Conservation (phyloP, 2,888 invertebrate species). For the Drosophila nr. medialis region DNA sequence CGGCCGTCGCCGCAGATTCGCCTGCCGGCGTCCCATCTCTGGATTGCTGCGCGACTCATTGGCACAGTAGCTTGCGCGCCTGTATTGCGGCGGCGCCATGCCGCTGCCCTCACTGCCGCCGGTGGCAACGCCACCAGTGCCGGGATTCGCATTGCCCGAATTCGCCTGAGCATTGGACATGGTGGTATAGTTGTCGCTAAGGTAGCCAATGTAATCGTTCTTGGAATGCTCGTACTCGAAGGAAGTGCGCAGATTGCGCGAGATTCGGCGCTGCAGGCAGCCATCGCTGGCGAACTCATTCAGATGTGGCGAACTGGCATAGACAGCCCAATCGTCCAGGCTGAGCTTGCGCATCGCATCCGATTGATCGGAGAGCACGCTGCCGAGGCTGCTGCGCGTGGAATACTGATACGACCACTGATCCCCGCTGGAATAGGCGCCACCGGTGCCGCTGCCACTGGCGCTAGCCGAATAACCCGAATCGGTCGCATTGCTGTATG, state of each 20-base stretch:
- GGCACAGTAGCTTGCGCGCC: conserved; percentile 78
- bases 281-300: conserved; percentile 86
- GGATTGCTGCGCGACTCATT: conserved; percentile 84
- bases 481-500: conserved; percentile 82
- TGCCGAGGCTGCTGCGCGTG: conserved; percentile 84
- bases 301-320: conserved; percentile 66
- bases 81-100: conserved; percentile 76
- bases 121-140: conserved; percentile 5
- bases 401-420: conserved; percentile 84
- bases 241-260: conserved; percentile 86
- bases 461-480: conserved; percentile 84
- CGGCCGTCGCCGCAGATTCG: conserved; percentile 80
- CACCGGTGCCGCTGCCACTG: conserved; percentile 59
- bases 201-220: conserved; percentile 84
- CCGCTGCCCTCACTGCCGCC: conserved; percentile 80
- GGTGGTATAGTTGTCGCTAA: conserved; percentile 78
- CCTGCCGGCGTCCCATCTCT: conserved; percentile 81
- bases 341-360: conserved; percentile 82
- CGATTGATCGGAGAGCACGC: conserved; percentile 82
- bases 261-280: conserved; percentile 87
- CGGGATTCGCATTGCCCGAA: conserved; percentile 24
- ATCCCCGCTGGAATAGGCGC: conserved; percentile 78
- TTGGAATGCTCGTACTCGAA: conserved; percentile 84
- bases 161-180: conserved; percentile 9
- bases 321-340: conserved; percentile 82